Evolutionary conservation across 53 echinoderm and acorn worm species (phyloP).

Genomic region (Luidia sarsii): DNA sequence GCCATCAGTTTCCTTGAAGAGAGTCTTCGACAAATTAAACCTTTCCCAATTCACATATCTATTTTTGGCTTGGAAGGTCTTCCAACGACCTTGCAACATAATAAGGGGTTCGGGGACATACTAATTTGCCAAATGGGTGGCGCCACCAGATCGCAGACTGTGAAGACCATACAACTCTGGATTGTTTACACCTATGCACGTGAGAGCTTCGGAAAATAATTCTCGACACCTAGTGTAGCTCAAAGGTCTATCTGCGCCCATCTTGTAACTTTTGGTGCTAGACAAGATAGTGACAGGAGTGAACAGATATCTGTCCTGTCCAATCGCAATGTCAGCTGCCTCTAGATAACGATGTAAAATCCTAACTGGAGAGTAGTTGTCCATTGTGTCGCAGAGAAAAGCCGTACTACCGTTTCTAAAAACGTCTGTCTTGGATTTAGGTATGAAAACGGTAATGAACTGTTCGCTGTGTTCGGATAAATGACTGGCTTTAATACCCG

Average conservation of each 20-base stretch:
- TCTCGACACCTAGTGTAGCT: neutral
- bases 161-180: neutral
- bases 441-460: neutral
- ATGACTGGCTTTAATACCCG: too few relatives aligned
- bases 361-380: neutral
- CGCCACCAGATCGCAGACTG: conserved; percentile 3
- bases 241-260: neutral
- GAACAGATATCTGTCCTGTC: neutral
- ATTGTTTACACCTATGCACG: neutral
- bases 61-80: conserved; percentile 9
- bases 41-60: neutral
- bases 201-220: neutral
- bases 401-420: neutral
- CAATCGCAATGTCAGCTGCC: neutral
- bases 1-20: conserved; percentile 2
- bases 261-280: neutral
- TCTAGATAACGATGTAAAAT: neutral
- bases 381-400: neutral
- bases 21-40: neutral
- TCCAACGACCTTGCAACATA: conserved; percentile 8
- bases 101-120: conserved; percentile 10
- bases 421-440: too few relatives aligned
- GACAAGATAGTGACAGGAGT: neutral
- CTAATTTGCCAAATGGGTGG: neutral
- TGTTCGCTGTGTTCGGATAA: neutral